phyloP scores from a whole-genome alignment of 2,797 vertebrate species.

The Cyclopterus lumpus region DNA sequence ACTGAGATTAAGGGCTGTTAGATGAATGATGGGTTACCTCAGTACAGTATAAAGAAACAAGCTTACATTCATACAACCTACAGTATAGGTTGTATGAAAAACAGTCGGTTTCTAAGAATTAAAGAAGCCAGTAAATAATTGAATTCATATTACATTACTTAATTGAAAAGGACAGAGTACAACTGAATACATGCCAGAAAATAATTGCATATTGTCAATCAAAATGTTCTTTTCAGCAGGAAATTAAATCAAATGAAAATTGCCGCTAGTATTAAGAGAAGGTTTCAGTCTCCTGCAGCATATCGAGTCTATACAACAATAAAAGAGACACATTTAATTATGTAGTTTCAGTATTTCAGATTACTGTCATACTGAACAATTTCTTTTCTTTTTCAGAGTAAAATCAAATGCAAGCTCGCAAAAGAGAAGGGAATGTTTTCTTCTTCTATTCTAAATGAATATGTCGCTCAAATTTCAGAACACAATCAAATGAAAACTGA shows the following conservation, averaged over 20 bases:
- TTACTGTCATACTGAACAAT: conserved; percentile 22
- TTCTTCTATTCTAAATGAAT: conserved; percentile 7
- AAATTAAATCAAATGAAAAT: conserved; percentile 49
- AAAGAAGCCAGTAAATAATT: conserved; percentile 4
- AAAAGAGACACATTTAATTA: conserved; percentile 24
- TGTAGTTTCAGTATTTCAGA: conserved; percentile 26
- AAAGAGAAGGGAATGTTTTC: conserved; percentile 3
- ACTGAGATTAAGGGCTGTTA: neutral
- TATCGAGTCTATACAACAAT: conserved; percentile 26
- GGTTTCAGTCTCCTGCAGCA: conserved; percentile 21
- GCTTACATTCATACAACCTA: neutral
- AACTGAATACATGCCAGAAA: conserved; percentile 18
- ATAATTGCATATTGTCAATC: conserved; percentile 36
- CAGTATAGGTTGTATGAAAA: neutral
- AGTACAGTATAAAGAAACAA: neutral
- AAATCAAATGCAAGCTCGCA: conserved; percentile 13
- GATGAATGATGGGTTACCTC: neutral
- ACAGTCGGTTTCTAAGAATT: neutral
- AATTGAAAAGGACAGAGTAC: neutral
- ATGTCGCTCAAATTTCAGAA: neutral
- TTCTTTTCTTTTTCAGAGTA: conserved; percentile 9
- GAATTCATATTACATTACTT: conserved; percentile 14
- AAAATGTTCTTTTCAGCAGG: conserved; percentile 33
- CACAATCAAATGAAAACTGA: neutral
- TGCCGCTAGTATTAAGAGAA: conserved; percentile 25